A percentile compares a stretch with the other conserved stretches of the same genome.
phyloP scores from a whole-genome alignment of 2,113 vertebrate species.

The Macaca nemestrina region DNA sequence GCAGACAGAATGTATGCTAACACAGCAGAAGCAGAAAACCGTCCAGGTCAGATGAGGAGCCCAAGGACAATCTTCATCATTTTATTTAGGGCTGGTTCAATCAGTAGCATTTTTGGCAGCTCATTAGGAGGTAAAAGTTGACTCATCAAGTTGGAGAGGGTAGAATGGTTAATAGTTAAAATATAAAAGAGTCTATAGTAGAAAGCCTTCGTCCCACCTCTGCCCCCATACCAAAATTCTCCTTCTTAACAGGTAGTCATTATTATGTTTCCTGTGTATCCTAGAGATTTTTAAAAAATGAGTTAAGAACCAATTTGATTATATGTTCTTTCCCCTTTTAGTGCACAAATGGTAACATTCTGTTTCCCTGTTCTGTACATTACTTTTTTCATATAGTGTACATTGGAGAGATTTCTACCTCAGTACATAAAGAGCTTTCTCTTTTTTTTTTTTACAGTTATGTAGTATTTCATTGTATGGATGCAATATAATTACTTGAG shows the following conservation, averaged over 20 bases:
- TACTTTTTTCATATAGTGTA: not conserved
- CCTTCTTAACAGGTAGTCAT: not conserved
- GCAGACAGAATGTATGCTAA: not conserved
- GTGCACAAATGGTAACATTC: not conserved
- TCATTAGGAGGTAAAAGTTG: not conserved
- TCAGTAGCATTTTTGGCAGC: not conserved
- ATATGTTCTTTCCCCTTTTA: not conserved
- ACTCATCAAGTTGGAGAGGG: not conserved
- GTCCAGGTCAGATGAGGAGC: not conserved
- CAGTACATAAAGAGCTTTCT: not conserved
- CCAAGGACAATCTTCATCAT: not conserved
- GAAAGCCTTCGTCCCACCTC: not conserved
- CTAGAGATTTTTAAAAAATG: not conserved
- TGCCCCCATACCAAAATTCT: not conserved
- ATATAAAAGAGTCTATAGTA: not conserved
- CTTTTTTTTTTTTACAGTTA: not conserved
- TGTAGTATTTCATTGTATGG: not conserved
- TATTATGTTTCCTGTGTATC: not conserved
- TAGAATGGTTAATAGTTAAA: not conserved
- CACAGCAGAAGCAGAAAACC: not conserved
- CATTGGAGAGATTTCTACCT: not conserved
- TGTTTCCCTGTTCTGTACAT: not conserved
- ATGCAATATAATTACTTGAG: not conserved
- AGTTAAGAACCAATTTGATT: not conserved
- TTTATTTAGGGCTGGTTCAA: not conserved